Base-by-base conservation (phyloP, 2,113 vertebrate species). In the Otis tarda region DNA sequence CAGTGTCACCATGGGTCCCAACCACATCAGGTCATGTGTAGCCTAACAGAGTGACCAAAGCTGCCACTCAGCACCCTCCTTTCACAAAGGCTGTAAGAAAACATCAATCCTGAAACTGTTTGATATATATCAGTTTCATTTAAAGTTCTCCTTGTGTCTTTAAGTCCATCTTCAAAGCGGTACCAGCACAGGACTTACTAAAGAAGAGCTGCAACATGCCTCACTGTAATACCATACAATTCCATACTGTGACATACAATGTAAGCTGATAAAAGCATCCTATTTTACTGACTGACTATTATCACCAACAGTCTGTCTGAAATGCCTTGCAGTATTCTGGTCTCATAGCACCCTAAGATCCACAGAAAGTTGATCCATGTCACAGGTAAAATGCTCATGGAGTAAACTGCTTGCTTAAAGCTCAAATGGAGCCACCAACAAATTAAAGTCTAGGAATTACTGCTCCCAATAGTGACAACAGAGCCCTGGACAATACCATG, bases 221-320 rank as follows among this genome's bases (percentile, higher is more conserved):
- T 59, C 2, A 1, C 49, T 90, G 94, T 88, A 91, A 76, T 59
- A 63, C 18, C 33, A 49, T 47, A 3, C 45, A 74, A 87, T 88
- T 87, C 41, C 45, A 39, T 76, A 41, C 37, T 47, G n/a, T 47
- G 63, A 64, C 47, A 91, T 49, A 52, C 22, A n/a, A 47, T 17
- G 18, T 57, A 83, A 89, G 13, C 21, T 73, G 55, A 69, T 70
- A 73, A 80, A 94, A 94, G 21, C 24, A 90, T 47, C 49, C 67
- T 10, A 43, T 88, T 91, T 93, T 70, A 47, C 73, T 57, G n/a
- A 85, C 52, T 55, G 4, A 35, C 22, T 64, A 1, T 55, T 73
- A 73, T 68, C 50, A 89, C 69, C 53, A 68, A 39, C 20, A 49
- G 65, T 17, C 11, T 52, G 15, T 35, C 43, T 76, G 61, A 93